Evolutionary conservation across 2,113 vertebrate genomes (phyloP).

Genomic region (Garra rufa): DNA sequence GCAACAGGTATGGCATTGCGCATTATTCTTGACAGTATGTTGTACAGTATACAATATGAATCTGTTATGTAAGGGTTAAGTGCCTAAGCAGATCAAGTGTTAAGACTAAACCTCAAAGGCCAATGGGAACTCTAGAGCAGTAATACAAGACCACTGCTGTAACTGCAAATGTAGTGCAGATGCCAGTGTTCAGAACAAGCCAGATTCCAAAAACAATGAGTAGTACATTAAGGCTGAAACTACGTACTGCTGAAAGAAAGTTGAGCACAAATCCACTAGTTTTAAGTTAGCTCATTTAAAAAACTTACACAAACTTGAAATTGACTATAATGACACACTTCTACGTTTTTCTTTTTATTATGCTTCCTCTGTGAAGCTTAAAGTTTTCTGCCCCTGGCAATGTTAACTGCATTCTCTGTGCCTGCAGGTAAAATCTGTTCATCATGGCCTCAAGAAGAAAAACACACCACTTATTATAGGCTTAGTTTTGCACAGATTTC

Average conservation of each 20-base stretch:
- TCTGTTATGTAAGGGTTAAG: neutral
- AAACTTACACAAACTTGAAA: constrained; percentile 13
- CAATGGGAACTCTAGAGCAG: neutral
- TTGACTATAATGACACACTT: neutral
- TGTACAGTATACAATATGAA: neutral
- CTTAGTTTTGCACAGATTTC: constrained; percentile 32
- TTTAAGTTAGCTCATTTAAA: neutral
- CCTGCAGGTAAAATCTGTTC: constrained; percentile 48
- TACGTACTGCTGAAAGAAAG: neutral
- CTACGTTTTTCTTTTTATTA: constrained; percentile 20
- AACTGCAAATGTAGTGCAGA: constrained; percentile 5
- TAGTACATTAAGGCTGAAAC: neutral
- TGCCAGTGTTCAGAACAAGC: neutral
- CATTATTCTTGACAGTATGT: neutral
- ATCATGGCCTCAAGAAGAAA: constrained; percentile 35
- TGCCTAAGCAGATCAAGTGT: neutral
- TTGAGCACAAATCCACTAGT: constrained; percentile 21
- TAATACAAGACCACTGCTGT: constrained; percentile 16
- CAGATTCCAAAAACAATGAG: neutral
- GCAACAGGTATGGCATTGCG: neutral
- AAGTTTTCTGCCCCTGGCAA: constrained; percentile 48
- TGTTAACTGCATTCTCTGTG: constrained; percentile 51
- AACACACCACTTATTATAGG: neutral
- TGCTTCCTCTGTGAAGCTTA: constrained; percentile 37
- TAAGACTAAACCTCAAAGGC: constrained; percentile 11